These are phyloP conservation scores for Orchestia grillus DNA, from an alignment of 1,140 invertebrate genomes.

Conservation along the genomic window DNA sequence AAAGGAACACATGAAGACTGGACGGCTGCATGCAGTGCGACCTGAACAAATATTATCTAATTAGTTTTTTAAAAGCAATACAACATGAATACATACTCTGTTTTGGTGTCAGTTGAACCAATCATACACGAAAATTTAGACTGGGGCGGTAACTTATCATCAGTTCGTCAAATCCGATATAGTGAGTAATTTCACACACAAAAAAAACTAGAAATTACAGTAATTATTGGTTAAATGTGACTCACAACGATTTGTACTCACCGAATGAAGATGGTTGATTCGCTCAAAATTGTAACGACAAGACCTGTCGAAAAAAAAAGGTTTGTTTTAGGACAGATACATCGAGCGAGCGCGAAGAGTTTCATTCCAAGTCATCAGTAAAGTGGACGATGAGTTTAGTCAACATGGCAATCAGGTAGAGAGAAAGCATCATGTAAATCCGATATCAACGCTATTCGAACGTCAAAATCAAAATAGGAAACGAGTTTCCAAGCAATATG, in stretches of 20 bases:
- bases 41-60: not conserved
- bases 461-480: no score
- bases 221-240: not conserved
- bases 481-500: no score
- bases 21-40: not conserved
- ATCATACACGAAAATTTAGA: not conserved
- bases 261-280: not conserved
- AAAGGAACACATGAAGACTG: not conserved
- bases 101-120: not conserved
- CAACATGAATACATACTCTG: not conserved
- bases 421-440: not conserved
- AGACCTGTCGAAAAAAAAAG: no score
- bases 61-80: not conserved
- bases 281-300: not conserved
- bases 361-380: not conserved
- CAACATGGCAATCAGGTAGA: not conserved
- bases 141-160: conserved; percentile 10
- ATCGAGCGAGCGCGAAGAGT: not conserved
- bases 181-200: not conserved
- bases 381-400: conserved; percentile 26
- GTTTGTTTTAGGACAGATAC: not conserved
- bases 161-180: not conserved
- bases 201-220: not conserved
- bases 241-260: not conserved
- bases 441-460: not conserved